These are phyloP conservation scores for Coendou prehensilis DNA, from an alignment of 2,797 vertebrate species.

Conservation along the genomic window DNA sequence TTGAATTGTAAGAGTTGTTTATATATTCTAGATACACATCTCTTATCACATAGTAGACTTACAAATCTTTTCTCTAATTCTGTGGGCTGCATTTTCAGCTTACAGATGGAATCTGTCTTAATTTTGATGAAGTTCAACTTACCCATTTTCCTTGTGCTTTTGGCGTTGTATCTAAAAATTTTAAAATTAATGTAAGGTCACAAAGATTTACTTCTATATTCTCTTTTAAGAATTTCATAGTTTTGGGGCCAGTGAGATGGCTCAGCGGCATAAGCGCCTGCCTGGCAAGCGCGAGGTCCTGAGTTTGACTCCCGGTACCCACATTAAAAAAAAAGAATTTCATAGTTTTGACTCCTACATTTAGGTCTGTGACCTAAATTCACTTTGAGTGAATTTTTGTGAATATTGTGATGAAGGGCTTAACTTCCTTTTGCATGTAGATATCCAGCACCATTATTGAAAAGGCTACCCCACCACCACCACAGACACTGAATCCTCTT, in stretches of 20 bases:
- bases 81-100: neutral
- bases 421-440: neutral
- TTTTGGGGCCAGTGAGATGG: neutral
- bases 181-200: neutral
- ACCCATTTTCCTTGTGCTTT: neutral
- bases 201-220: neutral
- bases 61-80: neutral
- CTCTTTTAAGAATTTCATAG: neutral
- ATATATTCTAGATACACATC: neutral
- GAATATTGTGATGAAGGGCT: neutral
- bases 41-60: neutral
- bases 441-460: neutral
- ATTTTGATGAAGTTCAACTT: neutral
- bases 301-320: too few relatives aligned
- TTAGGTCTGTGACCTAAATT: neutral
- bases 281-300: too few relatives aligned
- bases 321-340: neutral
- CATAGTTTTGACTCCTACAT: neutral
- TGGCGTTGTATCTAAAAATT: neutral
- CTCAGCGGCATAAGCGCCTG: too few relatives aligned
- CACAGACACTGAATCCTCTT: neutral
- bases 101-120: neutral
- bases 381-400: neutral
- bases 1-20: neutral
- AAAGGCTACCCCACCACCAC: neutral